These are phyloP conservation scores for Mormyrus lacerda DNA, from an alignment of 2,113 vertebrate genomes.

Conservation along the genomic window DNA sequence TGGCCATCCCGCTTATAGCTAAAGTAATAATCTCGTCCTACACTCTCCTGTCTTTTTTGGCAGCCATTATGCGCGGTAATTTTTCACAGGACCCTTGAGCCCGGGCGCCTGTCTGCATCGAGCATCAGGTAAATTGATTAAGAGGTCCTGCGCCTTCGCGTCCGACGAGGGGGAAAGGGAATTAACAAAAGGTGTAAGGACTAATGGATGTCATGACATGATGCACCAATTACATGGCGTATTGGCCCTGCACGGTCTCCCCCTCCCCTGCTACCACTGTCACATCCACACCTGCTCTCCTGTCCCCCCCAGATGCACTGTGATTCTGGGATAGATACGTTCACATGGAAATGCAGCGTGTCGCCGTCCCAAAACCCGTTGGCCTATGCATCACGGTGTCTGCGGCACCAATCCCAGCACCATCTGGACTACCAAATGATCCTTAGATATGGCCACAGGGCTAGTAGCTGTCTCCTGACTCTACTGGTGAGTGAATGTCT, in stretches of 20 bases:
- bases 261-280: not conserved
- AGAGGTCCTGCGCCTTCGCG: not conserved
- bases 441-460: not conserved
- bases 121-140: constrained; percentile 10
- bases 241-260: not conserved
- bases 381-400: not conserved
- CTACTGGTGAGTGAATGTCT: not conserved
- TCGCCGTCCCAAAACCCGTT: not conserved
- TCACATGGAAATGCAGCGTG: not conserved
- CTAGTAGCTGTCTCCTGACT: not conserved
- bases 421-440: not conserved
- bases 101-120: not conserved
- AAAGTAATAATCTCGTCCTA: not conserved
- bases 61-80: not conserved
- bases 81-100: not conserved
- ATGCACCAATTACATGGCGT: not conserved
- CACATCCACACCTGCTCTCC: not conserved
- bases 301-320: not conserved
- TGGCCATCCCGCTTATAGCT: not conserved
- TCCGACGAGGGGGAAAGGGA: not conserved
- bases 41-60: not conserved
- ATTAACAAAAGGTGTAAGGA: not conserved
- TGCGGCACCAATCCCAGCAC: not conserved
- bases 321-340: not conserved
- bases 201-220: not conserved